phyloP scores from a whole-genome alignment of 2,113 vertebrate genomes.

The Oenanthe melanoleuca region DNA sequence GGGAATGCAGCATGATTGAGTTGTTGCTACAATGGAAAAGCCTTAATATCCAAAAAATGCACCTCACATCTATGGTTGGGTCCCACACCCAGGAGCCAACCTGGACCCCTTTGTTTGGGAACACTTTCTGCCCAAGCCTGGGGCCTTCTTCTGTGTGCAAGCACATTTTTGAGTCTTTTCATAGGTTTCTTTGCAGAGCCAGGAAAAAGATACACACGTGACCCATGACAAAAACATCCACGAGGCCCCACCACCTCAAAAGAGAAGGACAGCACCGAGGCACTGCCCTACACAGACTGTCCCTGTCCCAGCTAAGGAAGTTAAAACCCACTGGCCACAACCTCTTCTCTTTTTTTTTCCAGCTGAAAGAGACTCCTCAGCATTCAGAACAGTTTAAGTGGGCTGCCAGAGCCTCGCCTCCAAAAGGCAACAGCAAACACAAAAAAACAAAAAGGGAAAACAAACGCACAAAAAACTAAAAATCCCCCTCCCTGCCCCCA shows the following conservation, averaged over 20 bases:
- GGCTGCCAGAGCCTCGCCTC: not conserved
- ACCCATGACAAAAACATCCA: not conserved
- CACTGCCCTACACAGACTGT: not conserved
- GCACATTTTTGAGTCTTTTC: not conserved
- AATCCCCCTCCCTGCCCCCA: not conserved
- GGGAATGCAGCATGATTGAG: not conserved
- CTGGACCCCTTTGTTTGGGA: not conserved
- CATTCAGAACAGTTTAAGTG: not conserved
- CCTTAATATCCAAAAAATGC: not conserved
- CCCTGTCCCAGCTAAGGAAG: not conserved
- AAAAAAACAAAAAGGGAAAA: not conserved
- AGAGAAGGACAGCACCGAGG: not conserved
- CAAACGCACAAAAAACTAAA: not conserved
- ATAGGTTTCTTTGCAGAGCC: rapidly evolving
- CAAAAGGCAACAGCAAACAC: not conserved
- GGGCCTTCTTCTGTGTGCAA: not conserved
- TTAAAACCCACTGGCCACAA: not conserved
- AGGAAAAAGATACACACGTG: not conserved
- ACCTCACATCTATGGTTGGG: rapidly evolving
- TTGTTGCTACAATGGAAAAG: not conserved
- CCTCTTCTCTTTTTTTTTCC: not conserved
- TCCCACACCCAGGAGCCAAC: not conserved
- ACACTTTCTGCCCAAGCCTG: not conserved
- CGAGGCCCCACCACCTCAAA: not conserved
- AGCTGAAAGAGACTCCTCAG: not conserved